phyloP scores from a whole-genome alignment of 2,113 vertebrate species.

The Pavo muticus region DNA sequence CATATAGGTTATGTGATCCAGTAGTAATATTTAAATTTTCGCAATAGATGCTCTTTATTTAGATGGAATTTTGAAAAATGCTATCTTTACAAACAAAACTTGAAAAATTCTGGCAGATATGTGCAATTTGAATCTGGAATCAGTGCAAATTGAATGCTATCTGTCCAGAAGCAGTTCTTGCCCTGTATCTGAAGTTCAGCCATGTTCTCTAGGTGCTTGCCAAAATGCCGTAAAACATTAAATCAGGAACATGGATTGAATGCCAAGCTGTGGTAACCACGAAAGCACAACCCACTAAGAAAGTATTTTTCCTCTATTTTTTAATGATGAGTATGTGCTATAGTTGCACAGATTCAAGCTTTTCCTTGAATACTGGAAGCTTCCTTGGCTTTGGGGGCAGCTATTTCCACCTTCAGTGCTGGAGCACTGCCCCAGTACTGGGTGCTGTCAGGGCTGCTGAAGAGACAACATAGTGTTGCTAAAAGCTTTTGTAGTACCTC shows the following conservation, averaged over 20 bases:
- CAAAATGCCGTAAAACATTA: not conserved
- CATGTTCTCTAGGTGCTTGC: not conserved
- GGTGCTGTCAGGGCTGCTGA: not conserved
- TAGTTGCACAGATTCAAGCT: not conserved
- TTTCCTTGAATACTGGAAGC: not conserved
- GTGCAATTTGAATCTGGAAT: not conserved
- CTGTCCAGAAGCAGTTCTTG: not conserved
- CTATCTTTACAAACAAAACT: not conserved
- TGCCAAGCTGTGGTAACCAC: not conserved
- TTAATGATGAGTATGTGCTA: not conserved
- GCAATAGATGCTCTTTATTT: not conserved
- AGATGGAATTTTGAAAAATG: not conserved
- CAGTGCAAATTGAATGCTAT: not conserved
- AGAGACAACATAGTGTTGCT: not conserved
- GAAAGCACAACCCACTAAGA: not conserved
- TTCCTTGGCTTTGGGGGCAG: not conserved
- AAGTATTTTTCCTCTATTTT: not conserved
- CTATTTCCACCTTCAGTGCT: not conserved
- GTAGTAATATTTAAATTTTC: not conserved
- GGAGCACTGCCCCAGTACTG: not conserved
- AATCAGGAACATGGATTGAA: not conserved
- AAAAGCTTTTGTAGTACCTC: not conserved
- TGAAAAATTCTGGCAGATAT: not conserved
- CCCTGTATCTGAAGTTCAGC: not conserved
- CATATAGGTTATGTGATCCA: not conserved